These are phyloP conservation scores for Julus scanicus DNA, from an alignment of 2,888 invertebrate genomes.

Conservation along the genomic window DNA sequence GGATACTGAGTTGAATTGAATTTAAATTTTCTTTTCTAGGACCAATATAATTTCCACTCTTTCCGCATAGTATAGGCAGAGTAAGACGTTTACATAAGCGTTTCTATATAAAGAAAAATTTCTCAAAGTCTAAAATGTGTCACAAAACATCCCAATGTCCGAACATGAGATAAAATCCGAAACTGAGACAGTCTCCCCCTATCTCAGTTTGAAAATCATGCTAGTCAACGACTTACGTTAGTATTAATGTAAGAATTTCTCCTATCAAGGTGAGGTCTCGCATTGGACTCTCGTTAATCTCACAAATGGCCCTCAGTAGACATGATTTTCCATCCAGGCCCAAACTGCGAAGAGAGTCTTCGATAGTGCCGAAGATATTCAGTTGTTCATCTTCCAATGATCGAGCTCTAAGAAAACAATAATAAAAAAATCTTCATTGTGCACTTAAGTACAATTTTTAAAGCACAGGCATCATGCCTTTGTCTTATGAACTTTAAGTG, in stretches of 20 bases:
- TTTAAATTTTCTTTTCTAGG: too few relatives aligned
- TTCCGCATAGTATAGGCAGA: too few relatives aligned
- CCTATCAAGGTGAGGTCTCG: constrained; percentile 56
- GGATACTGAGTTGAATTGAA: too few relatives aligned
- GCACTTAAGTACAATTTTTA: not conserved
- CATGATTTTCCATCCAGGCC: constrained; percentile 86
- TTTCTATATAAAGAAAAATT: too few relatives aligned
- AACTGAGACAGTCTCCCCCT: too few relatives aligned
- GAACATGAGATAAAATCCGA: too few relatives aligned
- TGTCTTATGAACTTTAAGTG: not conserved
- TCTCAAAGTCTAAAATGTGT: too few relatives aligned
- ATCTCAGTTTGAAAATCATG: too few relatives aligned
- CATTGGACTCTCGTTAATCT: constrained; percentile 75
- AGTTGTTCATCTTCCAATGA: constrained; percentile 52
- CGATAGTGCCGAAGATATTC: constrained; percentile 51
- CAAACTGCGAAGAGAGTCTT: constrained; percentile 76
- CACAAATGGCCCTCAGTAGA: constrained; percentile 83
- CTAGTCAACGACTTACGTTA: constrained; percentile 54
- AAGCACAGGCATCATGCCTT: not conserved
- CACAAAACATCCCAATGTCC: too few relatives aligned
- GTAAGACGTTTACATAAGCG: too few relatives aligned
- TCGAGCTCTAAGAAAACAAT: not conserved
- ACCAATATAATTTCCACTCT: too few relatives aligned
- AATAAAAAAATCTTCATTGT: not conserved
- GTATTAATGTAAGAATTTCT: constrained; percentile 56